Evolutionary conservation across 2,888 invertebrate genomes (phyloP).

Genomic region (Eledone cirrhosa): DNA sequence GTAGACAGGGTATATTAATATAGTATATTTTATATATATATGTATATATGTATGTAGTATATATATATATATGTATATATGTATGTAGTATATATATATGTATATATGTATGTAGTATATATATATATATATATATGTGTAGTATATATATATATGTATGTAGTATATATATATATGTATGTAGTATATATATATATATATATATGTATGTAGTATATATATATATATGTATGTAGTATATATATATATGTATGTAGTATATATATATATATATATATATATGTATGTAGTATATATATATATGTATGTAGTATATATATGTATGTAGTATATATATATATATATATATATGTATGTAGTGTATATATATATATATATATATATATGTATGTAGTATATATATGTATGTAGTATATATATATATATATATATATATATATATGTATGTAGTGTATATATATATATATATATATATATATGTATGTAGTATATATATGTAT

Average conservation of each 20-base stretch:
- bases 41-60: not conserved
- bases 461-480: no score
- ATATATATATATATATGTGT: not conserved
- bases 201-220: not conserved
- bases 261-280: no score
- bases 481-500: not conserved
- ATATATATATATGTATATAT: not conserved
- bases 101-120: not conserved
- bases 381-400: not conserved
- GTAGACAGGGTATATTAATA: no score
- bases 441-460: no score
- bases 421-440: not conserved
- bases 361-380: no score
- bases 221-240: not conserved
- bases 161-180: no score
- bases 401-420: not conserved
- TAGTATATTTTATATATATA: not conserved
- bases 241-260: not conserved
- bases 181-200: no score
- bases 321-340: not conserved
- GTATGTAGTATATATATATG: no score
- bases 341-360: not conserved
- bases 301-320: no score
- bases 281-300: not conserved
- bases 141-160: not conserved